Conservation (phyloP, 2,888 invertebrate genomes). For the Sceliomorpha sp. region DNA sequence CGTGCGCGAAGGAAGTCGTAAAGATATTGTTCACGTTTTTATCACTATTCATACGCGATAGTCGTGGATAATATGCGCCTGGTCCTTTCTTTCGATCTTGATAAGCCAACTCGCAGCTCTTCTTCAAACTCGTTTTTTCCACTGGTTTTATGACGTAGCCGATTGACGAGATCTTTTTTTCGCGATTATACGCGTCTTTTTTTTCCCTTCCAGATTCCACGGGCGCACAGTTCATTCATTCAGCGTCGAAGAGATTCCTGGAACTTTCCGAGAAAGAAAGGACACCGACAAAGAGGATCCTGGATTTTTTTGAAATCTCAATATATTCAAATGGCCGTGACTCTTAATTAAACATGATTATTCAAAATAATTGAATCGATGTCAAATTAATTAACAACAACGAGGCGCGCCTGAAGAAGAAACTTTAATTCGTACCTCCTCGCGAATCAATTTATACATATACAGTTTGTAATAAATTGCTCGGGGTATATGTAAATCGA, state of each 20-base stretch:
- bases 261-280: slow-evolving; percentile 48
- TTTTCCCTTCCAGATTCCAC: slow-evolving; percentile 40
- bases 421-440: no score
- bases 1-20: slow-evolving; percentile 41
- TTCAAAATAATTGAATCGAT: slow-evolving; percentile 1
- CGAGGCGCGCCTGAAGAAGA: no score
- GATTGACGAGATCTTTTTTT: slow-evolving; percentile 39
- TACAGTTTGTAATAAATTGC: background rate
- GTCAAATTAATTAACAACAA: background rate
- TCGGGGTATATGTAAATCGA: slow-evolving; percentile 21
- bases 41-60: slow-evolving; percentile 41
- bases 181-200: slow-evolving; percentile 30
- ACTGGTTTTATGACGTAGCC: slow-evolving; percentile 46
- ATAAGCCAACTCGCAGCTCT: slow-evolving; percentile 30
- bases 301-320: slow-evolving; percentile 13
- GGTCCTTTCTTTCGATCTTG: slow-evolving; percentile 38
- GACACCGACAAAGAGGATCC: slow-evolving; percentile 23
- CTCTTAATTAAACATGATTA: slow-evolving; percentile 45
- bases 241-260: slow-evolving; percentile 33
- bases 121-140: slow-evolving; percentile 38
- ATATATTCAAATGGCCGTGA: slow-evolving; percentile 23
- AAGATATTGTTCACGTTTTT: slow-evolving; percentile 53
- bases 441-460: background rate
- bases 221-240: slow-evolving; percentile 49
- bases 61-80: slow-evolving; percentile 33